Evolutionary conservation across 2,797 vertebrate species (phyloP), one percentile per base, ranked within the genome.

Genomic region (Pipistrellus pygmaeus): DNA sequence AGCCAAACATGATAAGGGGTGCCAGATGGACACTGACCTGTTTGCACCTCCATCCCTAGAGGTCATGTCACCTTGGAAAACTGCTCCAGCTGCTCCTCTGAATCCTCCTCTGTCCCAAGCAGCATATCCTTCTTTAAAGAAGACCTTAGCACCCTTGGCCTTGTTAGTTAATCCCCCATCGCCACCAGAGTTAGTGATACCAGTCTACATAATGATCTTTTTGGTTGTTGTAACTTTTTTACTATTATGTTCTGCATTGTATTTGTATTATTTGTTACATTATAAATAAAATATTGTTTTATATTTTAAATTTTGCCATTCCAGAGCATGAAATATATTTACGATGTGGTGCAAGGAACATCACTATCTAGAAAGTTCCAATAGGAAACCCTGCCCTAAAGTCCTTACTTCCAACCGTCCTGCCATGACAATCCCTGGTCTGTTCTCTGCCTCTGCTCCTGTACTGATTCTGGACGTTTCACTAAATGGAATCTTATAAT

Each of bases 71-170:
- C 64, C n/a, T 66, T 32, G n/a, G 8, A 10, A 32, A 66, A 15
- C n/a, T 64, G n/a, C 17, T 66, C n/a, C 64, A 18, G 64, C 64
- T 32, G n/a, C 17, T 10, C 1, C 17, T 66, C n/a, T 18, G 64
- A 32, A 32, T n/a, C 17, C 4, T 2, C 17, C 8, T 32, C 2
- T 32, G 14, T 3, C 8, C 64, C 17, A n/a, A 4, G 3, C 17
- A 66, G 64, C 17, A 32, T 1, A n/a, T 32, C 27, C n/a, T 20
- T 32, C 14, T 8, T n/a, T 8, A 32, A 32, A 8, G 4, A 2
- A 66, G n/a, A 18, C 8, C n/a, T 8, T 6, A 66, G n/a, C 15
- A 1, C 8, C 2, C 60, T 12, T 62, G 12, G 13, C 64, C n/a
- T 66, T n/a, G 3, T 32, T 32, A 35, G 3, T 17, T 32, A 27